Evolutionary conservation across 2,888 invertebrate genomes (phyloP).

Genomic region (Thecocarcelia acutangulata): DNA sequence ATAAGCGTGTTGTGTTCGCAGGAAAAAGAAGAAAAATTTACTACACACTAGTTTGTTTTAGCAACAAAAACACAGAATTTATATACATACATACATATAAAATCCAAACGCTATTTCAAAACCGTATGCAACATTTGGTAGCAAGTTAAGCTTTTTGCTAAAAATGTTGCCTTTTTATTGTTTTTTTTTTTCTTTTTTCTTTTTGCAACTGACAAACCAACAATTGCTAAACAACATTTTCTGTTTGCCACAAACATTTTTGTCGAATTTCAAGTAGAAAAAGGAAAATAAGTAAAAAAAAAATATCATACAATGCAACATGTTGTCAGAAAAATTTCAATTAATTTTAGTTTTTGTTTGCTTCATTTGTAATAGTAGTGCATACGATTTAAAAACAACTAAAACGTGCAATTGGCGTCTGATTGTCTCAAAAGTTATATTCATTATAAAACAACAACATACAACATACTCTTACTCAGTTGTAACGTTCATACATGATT

Average conservation of each 20-base stretch:
- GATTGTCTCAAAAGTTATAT: slow-evolving; percentile 69
- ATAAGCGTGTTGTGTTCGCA: slow-evolving; percentile 4
- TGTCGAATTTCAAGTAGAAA: slow-evolving; percentile 20
- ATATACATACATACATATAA: neutral
- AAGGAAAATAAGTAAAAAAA: slow-evolving; percentile 12
- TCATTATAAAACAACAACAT: slow-evolving; percentile 62
- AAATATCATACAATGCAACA: slow-evolving; percentile 30
- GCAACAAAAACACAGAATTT: too few relatives aligned
- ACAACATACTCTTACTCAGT: slow-evolving; percentile 27
- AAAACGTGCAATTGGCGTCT: slow-evolving; percentile 70
- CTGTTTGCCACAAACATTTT: slow-evolving; percentile 51
- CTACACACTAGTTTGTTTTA: slow-evolving; percentile 11
- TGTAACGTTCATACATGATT: slow-evolving; percentile 51
- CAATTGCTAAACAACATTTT: slow-evolving; percentile 54
- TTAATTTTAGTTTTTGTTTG: slow-evolving; percentile 42
- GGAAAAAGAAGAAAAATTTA: too few relatives aligned
- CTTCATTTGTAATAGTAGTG: slow-evolving; percentile 25
- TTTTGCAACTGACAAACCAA: slow-evolving; percentile 44
- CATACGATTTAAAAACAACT: slow-evolving; percentile 57
- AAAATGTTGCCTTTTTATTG: slow-evolving; percentile 1
- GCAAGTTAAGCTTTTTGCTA: neutral
- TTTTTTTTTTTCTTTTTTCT: slow-evolving; percentile 16
- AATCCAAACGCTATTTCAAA: neutral
- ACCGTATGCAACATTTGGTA: slow-evolving; percentile 48
- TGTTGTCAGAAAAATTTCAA: slow-evolving; percentile 59